phyloP scores from a whole-genome alignment of 92 coral and sea anemone genomes.

The Parazoanthus swiftii region DNA sequence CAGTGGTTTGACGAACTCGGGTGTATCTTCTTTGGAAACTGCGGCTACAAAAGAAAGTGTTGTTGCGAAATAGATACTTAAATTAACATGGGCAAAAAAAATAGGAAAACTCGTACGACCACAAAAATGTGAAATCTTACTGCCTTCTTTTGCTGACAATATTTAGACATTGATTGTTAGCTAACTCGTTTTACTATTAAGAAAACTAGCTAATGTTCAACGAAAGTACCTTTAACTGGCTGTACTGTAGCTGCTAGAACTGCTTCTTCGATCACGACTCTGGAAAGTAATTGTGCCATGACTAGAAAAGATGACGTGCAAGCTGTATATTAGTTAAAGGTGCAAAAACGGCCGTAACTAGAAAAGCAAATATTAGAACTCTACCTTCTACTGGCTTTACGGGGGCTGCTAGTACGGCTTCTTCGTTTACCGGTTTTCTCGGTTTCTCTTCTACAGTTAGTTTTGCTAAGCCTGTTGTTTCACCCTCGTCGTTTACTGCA shows the following conservation, averaged over 20 bases:
- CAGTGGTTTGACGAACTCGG: slow-evolving; percentile 70
- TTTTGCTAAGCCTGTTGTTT: slow-evolving; percentile 57
- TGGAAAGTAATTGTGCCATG: slow-evolving; percentile 31
- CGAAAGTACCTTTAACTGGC: slow-evolving; percentile 61
- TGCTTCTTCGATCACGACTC: slow-evolving; percentile 45
- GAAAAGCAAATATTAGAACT: slow-evolving; percentile 2
- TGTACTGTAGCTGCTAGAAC: slow-evolving; percentile 45
- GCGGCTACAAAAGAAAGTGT: slow-evolving; percentile 39
- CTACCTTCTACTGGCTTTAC: slow-evolving; percentile 63
- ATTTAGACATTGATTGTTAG: too few species aligned
- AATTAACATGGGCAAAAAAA: too few species aligned
- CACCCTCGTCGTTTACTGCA: slow-evolving; percentile 66
- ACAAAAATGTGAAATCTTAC: too few species aligned
- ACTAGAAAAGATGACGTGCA: slow-evolving; percentile 26
- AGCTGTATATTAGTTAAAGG: not conserved
- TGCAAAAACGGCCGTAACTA: not conserved
- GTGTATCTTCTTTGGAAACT: slow-evolving; percentile 66
- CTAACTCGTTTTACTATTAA: too few species aligned
- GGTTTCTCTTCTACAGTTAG: slow-evolving; percentile 57
- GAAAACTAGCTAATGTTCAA: too few species aligned
- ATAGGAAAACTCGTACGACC: too few species aligned
- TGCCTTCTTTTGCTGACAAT: too few species aligned
- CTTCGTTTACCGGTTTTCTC: slow-evolving; percentile 53
- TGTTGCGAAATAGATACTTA: too few species aligned
- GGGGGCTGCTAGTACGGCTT: slow-evolving; percentile 48